A percentile compares a stretch with the other conserved stretches of the same genome.
These are phyloP conservation scores for Spea hammondii DNA, from an alignment of 2,797 vertebrate genomes.

Conservation along the genomic window DNA sequence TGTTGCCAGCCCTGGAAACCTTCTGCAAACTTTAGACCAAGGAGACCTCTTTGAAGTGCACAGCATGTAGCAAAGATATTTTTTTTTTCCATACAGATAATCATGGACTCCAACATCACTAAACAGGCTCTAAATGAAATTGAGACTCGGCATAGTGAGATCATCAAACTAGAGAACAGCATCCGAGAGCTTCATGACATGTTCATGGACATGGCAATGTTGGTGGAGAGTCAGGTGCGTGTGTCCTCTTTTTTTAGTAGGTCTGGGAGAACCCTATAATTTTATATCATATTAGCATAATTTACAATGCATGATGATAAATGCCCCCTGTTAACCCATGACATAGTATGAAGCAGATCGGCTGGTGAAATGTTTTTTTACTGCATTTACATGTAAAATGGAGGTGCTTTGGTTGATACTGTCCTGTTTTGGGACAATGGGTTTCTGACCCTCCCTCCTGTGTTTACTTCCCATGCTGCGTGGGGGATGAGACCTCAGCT, in stretches of 20 bases:
- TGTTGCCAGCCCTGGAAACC: too few relatives aligned
- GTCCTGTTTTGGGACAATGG: constrained; percentile 35
- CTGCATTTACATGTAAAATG: constrained; percentile 10
- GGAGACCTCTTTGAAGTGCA: too few relatives aligned
- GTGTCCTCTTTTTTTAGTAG: not conserved
- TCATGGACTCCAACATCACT: constrained; percentile 91
- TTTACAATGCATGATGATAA: not conserved
- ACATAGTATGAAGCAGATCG: not conserved
- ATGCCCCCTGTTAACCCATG: constrained; percentile 14
- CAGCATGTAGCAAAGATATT: too few relatives aligned
- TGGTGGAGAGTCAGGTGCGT: constrained; percentile 93
- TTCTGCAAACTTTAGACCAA: too few relatives aligned
- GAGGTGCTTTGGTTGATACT: constrained; percentile 19
- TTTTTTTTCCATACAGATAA: constrained; percentile 71
- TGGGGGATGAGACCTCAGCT: constrained; percentile 57
- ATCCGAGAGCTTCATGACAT: constrained; percentile 94
- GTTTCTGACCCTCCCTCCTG: constrained; percentile 51
- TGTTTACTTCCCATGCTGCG: constrained; percentile 64
- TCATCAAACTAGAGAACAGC: constrained; percentile 94
- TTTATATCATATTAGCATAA: not conserved
- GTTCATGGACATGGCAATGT: constrained; percentile 97
- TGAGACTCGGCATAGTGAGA: constrained; percentile 88
- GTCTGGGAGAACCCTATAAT: not conserved
- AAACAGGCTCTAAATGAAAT: constrained; percentile 93
- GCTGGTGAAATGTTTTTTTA: not conserved